phyloP scores from a whole-genome alignment of 2,113 vertebrate species.

The Dipodomys stephensi region DNA sequence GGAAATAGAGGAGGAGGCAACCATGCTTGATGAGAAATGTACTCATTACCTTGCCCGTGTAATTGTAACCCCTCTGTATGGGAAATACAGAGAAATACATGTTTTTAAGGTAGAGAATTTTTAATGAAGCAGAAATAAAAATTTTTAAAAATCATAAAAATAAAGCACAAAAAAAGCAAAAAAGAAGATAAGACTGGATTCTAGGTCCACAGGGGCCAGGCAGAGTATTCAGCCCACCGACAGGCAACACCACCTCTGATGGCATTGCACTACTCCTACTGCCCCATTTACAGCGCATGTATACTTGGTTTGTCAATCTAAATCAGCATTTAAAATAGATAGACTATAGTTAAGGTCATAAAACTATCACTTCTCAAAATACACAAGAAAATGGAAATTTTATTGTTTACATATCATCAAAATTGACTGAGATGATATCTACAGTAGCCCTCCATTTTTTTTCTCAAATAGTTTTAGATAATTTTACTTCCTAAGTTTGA shows the following conservation, averaged over 20 bases:
- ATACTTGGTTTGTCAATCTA: background rate
- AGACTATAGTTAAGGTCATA: background rate
- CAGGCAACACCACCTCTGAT: rapidly evolving
- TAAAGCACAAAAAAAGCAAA: too few relatives aligned
- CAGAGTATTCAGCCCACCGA: rapidly evolving
- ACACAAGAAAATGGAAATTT: background rate
- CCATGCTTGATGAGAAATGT: too few relatives aligned
- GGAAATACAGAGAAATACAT: too few relatives aligned
- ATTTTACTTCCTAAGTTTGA: constrained; percentile 48
- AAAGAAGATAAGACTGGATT: too few relatives aligned
- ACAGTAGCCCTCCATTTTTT: constrained; percentile 51
- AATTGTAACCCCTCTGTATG: too few relatives aligned
- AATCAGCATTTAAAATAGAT: background rate
- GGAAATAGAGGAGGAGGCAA: too few relatives aligned
- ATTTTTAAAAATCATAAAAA: too few relatives aligned
- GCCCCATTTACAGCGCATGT: background rate
- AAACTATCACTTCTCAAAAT: background rate
- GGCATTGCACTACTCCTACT: rapidly evolving
- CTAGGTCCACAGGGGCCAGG: rapidly evolving
- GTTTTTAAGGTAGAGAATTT: too few relatives aligned
- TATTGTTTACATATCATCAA: constrained; percentile 43
- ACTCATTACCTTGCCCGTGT: too few relatives aligned
- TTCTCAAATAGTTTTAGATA: constrained; percentile 47
- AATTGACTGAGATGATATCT: background rate
- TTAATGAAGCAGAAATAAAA: too few relatives aligned